Evolutionary conservation across 2,888 invertebrate genomes (phyloP), one percentile per base, ranked within the genome.

Genomic region (Volucella inflata): DNA sequence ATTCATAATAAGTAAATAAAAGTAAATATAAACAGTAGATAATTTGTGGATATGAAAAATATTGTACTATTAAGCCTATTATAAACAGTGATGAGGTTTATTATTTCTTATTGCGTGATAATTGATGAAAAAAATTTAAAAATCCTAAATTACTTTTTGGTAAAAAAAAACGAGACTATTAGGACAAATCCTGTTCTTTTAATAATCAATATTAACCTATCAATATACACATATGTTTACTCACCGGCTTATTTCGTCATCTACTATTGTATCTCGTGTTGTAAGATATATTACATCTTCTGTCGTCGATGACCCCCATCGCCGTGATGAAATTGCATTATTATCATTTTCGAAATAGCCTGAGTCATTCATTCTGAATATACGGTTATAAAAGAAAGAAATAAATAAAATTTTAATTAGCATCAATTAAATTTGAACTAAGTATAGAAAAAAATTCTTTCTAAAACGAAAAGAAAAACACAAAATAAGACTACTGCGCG

Each of bases 231-330:
- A 0, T 0, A 30, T 30, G 30, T 30, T 14, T 36, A 76, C 80
- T 85, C 44, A 80, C 84, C 80, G 70, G 16, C 70, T 79, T 1
- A 85, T 85, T 72, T 85, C 84, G 57, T 85, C 84, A 40, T 30
- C 30, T 6, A 30, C 30, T 6, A 30, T 30, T 30, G 65, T 14
- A 38, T 67, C 71, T 30, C 44, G 36, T 9, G 70, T 64, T 42
- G 42, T 46, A 11, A 40, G 12, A 4, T 55, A 21, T 12, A 78
- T 64, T 30, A 30, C 6, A 30, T 71, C 57, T 10, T 78, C 78
- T 17, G 71, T 78, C 14, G 77, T 74, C 8, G 82, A 48, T 42
- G 84, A 71, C 46, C 71, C 59, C 71, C 71, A 71, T 12, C 82
- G 60, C 55, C 42, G 36, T 51, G 67, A 67, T 38, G 60, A 55